Conservation (phyloP, 92 coral and sea anemone species). For the Actinernus sp. region DNA sequence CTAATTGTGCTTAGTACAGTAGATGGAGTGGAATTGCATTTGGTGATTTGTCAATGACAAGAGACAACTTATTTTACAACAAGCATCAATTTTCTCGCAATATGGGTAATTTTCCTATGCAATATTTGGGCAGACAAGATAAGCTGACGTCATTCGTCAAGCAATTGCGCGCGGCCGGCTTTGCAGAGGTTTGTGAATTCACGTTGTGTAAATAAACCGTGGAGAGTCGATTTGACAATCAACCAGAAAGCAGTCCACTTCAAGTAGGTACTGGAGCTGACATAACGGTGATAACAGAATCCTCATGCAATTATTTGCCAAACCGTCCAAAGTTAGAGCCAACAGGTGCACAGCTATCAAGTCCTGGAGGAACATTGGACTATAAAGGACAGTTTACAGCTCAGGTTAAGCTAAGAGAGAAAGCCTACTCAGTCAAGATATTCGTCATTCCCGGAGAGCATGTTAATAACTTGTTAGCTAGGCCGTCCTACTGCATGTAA, state of each 20-base stretch:
- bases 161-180: too few species aligned
- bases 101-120: too few species aligned
- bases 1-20: too few species aligned
- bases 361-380: background rate
- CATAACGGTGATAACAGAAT: background rate
- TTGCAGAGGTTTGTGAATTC: too few species aligned
- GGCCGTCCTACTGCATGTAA: slow-evolving; percentile 3
- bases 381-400: background rate
- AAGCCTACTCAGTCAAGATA: slow-evolving; percentile 6
- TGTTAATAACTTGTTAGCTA: slow-evolving; percentile 11
- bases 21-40: too few species aligned
- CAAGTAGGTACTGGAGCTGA: slow-evolving; percentile 1
- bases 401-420: background rate
- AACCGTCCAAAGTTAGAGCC: slow-evolving; percentile 1
- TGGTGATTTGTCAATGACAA: too few species aligned
- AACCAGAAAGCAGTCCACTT: background rate
- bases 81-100: too few species aligned
- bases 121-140: too few species aligned
- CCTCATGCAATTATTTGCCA: background rate
- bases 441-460: slow-evolving; percentile 14
- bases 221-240: slow-evolving; percentile 4
- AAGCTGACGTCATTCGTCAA: too few species aligned
- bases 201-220: background rate
- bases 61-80: too few species aligned
- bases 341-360: background rate